phyloP scores from a whole-genome alignment of 2,113 vertebrate species.

The Copsychus sechellarum region DNA sequence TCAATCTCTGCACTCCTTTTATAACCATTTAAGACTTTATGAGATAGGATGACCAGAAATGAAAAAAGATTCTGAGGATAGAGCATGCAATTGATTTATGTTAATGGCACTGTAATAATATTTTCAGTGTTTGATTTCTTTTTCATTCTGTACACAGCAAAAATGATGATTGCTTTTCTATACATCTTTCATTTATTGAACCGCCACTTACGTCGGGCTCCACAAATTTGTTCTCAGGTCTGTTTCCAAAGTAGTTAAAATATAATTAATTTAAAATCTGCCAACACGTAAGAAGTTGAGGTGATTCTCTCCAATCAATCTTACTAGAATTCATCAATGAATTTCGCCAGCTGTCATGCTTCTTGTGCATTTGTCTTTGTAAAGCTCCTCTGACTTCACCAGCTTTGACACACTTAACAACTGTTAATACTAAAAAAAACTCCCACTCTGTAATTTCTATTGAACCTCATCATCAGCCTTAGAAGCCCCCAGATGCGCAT shows the following conservation, averaged over 20 bases:
- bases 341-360: constrained; percentile 29
- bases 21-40: constrained; percentile 52
- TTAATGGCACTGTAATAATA: constrained; percentile 46
- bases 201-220: neutral
- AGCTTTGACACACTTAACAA: constrained; percentile 34
- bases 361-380: constrained; percentile 20
- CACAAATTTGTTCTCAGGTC: constrained; percentile 14
- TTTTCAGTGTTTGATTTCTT: constrained; percentile 59
- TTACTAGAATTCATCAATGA: constrained; percentile 44
- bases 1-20: constrained; percentile 18
- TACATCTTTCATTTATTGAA: constrained; percentile 8
- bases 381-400: constrained; percentile 20
- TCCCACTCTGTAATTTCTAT: constrained; percentile 49
- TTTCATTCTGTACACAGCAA: constrained; percentile 43
- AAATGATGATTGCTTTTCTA: constrained; percentile 46
- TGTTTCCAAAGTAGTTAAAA: constrained; percentile 34
- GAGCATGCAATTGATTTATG: constrained; percentile 44
- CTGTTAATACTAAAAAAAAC: neutral
- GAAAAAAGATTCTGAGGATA: constrained; percentile 29
- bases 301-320: constrained; percentile 29
- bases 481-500: neutral
- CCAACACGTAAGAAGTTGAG: neutral
- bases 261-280: constrained; percentile 43
- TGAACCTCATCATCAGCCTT: neutral
- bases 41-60: constrained; percentile 43